Conservation (phyloP, 2,797 vertebrate species). For the Nyctibius grandis region DNA sequence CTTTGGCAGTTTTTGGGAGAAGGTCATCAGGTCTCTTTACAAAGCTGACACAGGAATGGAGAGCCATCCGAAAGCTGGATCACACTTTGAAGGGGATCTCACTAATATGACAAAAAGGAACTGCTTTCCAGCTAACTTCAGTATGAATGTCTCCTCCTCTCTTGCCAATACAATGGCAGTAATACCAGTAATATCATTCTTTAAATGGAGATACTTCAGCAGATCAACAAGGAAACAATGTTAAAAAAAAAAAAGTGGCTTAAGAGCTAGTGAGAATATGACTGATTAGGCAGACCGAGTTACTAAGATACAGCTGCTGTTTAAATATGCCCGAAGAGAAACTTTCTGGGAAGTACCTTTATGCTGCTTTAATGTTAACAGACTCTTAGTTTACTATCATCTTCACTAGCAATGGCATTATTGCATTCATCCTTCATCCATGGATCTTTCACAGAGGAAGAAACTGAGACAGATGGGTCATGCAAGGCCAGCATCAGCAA, state of each 20-base stretch:
- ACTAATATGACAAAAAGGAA: background rate
- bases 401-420: background rate
- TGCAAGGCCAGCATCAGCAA: background rate
- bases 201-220: background rate
- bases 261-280: background rate
- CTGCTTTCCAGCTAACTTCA: background rate
- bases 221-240: background rate
- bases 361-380: background rate
- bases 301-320: background rate
- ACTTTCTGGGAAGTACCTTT: background rate
- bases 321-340: background rate
- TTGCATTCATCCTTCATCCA: background rate
- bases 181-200: background rate
- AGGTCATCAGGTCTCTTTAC: background rate
- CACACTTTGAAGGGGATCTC: background rate
- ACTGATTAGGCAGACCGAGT: background rate
- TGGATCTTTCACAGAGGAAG: background rate
- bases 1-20: background rate
- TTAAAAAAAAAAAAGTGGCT: background rate
- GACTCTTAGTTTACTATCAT: background rate
- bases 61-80: background rate
- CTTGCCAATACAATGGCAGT: background rate
- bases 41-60: background rate
- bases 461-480: background rate
- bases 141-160: background rate